Percentiles rank a stretch among this genome's conserved stretches.
Conservation (phyloP, 2,113 vertebrate species). For the Strigops habroptila region DNA sequence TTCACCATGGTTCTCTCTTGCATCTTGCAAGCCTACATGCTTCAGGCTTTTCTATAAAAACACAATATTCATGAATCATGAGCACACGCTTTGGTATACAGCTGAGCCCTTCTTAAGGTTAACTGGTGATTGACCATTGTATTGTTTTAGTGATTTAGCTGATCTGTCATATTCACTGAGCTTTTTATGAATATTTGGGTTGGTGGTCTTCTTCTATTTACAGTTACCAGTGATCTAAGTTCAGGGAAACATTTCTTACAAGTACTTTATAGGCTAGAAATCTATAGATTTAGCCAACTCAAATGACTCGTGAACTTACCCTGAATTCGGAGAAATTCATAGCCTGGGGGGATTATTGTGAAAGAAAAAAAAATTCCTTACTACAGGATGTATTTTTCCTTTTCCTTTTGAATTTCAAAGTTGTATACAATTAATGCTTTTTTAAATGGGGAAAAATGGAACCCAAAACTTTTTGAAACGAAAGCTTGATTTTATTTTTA, state of each 20-base stretch:
- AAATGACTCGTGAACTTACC: not conserved
- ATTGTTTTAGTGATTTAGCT: not conserved
- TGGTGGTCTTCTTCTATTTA: not conserved
- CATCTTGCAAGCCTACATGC: not conserved
- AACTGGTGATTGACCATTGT: not conserved
- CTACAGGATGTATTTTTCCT: not conserved
- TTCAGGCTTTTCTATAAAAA: not conserved
- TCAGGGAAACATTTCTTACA: not conserved
- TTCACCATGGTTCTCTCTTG: not conserved
- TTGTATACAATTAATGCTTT: not conserved
- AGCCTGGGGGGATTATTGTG: not conserved
- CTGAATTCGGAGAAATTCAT: not conserved
- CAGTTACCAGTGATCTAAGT: not conserved
- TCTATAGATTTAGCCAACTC: not conserved
- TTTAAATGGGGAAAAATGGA: not conserved
- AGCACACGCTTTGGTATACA: accelerated
- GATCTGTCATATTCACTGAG: not conserved
- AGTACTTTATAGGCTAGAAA: not conserved
- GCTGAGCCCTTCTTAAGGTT: not conserved
- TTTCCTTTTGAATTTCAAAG: not conserved
- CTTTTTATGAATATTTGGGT: not conserved
- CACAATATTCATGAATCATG: not conserved
- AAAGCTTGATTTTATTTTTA: not conserved
- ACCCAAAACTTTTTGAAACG: not conserved
- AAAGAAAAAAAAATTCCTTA: not conserved